Conservation (phyloP, 2,113 vertebrate genomes). For the Pampusana beccarii region DNA sequence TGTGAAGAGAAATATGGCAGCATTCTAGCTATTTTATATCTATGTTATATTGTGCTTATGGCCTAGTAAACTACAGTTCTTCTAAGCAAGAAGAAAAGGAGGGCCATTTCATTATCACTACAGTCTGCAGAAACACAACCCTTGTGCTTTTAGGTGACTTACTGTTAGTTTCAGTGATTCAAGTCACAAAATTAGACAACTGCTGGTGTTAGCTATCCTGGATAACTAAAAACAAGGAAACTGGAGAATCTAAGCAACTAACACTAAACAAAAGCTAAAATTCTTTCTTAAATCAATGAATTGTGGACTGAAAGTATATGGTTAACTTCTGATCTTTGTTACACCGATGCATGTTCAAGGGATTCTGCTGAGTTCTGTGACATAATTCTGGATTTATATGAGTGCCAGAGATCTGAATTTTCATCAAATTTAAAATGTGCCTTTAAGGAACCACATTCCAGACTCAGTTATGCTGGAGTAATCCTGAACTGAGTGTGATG, state of each 20-base stretch:
- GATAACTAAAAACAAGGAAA: not conserved
- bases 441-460: not conserved
- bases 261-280: not conserved
- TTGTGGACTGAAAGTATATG: not conserved
- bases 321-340: not conserved
- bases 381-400: not conserved
- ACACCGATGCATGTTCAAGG: not conserved
- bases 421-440: not conserved
- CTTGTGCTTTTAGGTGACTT: conserved; percentile 78
- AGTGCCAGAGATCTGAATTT: not conserved
- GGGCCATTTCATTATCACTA: conserved; percentile 64
- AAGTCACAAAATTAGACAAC: conserved; percentile 54
- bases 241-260: not conserved
- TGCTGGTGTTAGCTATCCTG: conserved; percentile 68
- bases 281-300: not conserved
- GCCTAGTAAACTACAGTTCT: conserved; percentile 57
- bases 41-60: conserved; percentile 63
- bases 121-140: conserved; percentile 64
- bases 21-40: conserved; percentile 24
- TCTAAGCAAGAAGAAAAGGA: conserved; percentile 56
- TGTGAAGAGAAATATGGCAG: conserved; percentile 50
- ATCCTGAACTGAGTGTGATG: not conserved
- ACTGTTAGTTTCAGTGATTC: conserved; percentile 49
- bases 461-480: not conserved
- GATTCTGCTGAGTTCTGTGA: not conserved